Base-by-base conservation (phyloP, 2,888 invertebrate genomes). In the Protophormia terraenovae region DNA sequence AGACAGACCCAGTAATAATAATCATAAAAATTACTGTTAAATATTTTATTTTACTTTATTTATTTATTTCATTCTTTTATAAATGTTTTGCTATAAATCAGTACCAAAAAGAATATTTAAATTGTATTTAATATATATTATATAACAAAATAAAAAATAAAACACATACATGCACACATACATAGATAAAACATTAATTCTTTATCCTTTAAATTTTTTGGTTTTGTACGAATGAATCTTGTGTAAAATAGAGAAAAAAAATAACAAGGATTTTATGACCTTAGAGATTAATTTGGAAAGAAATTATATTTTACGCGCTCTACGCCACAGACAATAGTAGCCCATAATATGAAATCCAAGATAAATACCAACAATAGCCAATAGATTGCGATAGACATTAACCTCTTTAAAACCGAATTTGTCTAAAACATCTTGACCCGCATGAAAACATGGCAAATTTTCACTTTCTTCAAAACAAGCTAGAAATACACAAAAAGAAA, bases 351-450 rank as follows among this genome's bases (percentile, higher is more conserved):
- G 96, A 92, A 97, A 97, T 55, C 93, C 89, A 32, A 95, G 89
- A 90, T 96, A 96, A 1, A 97, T 93, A 7, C 94, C 90, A 60
- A 95, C 86, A 93, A 97, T 95, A 1, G 95, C 95, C 81, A 94
- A 89, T 62, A 97, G 93, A 91, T 97, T 95, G 1, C 93, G 90
- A 92, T 94, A 94, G 41, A 97, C 94, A 89, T 96, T 94, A 47
- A 91, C 92, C 79, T 93, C 94, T 0, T 94, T 92, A 92, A 97
- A 97, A 92, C 96, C 96, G 90, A 95, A 97, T 82, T 94, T 94
- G 45, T 94, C 94, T 55, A 97, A 93, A 0, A 97, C 97, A 89
- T 96, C 95, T 22, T 94, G 93, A 0, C 97, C 97, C 2, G 94
- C 94, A 83, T 93, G 94, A 66, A 97, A 91, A 89, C 97, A 97